These are phyloP conservation scores for Cotesia congregata DNA, from an alignment of 2,888 invertebrate species.

Conservation along the genomic window DNA sequence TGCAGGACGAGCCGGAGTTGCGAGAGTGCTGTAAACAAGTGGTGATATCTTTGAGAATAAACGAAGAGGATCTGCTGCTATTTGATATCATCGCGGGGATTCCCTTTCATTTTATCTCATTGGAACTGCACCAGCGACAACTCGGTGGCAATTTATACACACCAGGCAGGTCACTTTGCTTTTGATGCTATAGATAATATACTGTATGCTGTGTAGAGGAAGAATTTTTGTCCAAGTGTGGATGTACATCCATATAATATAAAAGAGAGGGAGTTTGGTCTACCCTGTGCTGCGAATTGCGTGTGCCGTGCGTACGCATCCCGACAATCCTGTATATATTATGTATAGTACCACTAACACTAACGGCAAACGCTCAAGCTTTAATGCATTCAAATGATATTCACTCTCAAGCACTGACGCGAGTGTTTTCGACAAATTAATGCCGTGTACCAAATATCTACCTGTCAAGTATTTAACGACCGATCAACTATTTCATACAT, in stretches of 20 bases:
- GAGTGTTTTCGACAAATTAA: conserved; percentile 61
- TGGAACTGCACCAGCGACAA: background rate
- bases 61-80: conserved; percentile 14
- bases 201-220: background rate
- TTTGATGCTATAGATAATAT: background rate
- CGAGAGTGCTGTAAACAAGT: conserved; percentile 4
- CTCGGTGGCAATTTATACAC: background rate
- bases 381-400: conserved; percentile 64
- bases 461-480: conserved; percentile 47
- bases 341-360: conserved; percentile 39
- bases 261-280: background rate
- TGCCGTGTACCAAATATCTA: conserved; percentile 58
- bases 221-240: background rate
- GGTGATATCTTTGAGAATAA: conserved; percentile 12
- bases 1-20: background rate
- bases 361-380: conserved; percentile 44
- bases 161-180: conserved; percentile 8
- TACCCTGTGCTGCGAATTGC: background rate
- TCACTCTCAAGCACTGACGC: conserved; percentile 59
- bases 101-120: conserved; percentile 1
- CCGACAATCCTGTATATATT: background rate
- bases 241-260: background rate
- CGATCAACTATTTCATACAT: conserved; percentile 34
- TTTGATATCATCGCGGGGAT: conserved; percentile 19
- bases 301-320: conserved; percentile 8